phyloP scores from a whole-genome alignment of 2,888 invertebrate species.

The Synergus gifuensis region DNA sequence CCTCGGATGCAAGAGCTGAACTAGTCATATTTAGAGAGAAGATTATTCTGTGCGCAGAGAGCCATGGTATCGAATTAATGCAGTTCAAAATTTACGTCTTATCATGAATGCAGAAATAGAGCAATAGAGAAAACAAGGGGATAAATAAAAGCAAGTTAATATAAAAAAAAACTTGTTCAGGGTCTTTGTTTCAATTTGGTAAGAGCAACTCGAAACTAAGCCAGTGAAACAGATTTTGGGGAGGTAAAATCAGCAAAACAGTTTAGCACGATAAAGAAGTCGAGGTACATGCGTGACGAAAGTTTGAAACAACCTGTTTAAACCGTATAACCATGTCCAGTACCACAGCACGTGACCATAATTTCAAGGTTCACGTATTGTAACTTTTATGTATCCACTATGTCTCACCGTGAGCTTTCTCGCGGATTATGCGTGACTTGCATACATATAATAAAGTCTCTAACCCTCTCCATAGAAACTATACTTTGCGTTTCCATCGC shows the following conservation, averaged over 20 bases:
- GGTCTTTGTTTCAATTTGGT: not conserved
- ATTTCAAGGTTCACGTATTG: slow-evolving; percentile 56
- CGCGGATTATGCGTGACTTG: slow-evolving; percentile 68
- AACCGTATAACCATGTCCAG: slow-evolving; percentile 63
- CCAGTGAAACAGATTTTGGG: not conserved
- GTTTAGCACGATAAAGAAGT: not conserved
- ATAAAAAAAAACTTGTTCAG: not conserved
- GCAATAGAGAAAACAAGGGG: too few species aligned
- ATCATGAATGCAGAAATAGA: not conserved
- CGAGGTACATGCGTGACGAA: slow-evolving; percentile 51
- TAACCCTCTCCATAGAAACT: slow-evolving; percentile 6
- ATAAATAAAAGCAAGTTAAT: not conserved
- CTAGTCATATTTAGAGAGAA: not conserved
- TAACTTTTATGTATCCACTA: slow-evolving; percentile 1
- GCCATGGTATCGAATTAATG: not conserved
- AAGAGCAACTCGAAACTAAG: not conserved
- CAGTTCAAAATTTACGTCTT: too few species aligned
- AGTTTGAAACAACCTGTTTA: slow-evolving; percentile 54
- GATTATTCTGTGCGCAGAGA: not conserved
- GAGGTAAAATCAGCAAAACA: not conserved
- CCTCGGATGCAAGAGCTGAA: not conserved
- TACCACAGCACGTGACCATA: slow-evolving; percentile 69
- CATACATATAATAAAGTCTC: slow-evolving; percentile 60
- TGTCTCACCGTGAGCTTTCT: slow-evolving; percentile 39
- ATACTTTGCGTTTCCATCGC: not conserved